phyloP scores from a whole-genome alignment of 2,797 vertebrate species.

The Anguilla pacifica region DNA sequence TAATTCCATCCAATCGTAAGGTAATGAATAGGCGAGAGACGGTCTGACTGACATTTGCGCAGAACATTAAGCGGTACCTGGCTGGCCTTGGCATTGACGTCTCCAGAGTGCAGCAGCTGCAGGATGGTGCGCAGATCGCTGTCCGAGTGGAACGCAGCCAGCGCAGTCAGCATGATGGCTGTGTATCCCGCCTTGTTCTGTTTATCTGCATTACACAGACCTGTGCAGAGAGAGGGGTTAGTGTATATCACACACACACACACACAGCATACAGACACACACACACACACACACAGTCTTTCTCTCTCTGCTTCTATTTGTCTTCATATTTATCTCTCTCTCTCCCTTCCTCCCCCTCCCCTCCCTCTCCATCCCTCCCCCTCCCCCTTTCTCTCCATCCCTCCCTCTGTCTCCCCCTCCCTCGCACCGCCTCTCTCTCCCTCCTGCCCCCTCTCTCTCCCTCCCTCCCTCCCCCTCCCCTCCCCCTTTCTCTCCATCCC shows the following conservation, averaged over 20 bases:
- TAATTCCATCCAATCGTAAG: neutral
- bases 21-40: neutral
- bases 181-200: conserved; percentile 94
- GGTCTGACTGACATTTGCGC: neutral
- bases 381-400: too few relatives aligned
- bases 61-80: conserved; percentile 41
- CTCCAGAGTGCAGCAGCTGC: conserved; percentile 83
- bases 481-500: neutral
- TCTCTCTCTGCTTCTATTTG: too few relatives aligned
- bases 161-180: conserved; percentile 88
- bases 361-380: too few relatives aligned
- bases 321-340: too few relatives aligned
- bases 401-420: too few relatives aligned
- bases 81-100: conserved; percentile 90
- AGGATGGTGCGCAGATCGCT: conserved; percentile 82
- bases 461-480: too few relatives aligned
- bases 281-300: too few relatives aligned
- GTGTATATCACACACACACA: neutral
- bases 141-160: conserved; percentile 85
- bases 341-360: too few relatives aligned
- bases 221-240: conserved; percentile 56
- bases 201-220: conserved; percentile 86
- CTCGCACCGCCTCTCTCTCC: too few relatives aligned
- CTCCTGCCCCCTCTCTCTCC: too few relatives aligned
- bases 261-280: neutral